A percentile compares a stretch with the other conserved stretches of the same genome.
These are phyloP conservation scores for Choreutis nemorana DNA, from an alignment of 2,888 invertebrate genomes.

Conservation along the genomic window DNA sequence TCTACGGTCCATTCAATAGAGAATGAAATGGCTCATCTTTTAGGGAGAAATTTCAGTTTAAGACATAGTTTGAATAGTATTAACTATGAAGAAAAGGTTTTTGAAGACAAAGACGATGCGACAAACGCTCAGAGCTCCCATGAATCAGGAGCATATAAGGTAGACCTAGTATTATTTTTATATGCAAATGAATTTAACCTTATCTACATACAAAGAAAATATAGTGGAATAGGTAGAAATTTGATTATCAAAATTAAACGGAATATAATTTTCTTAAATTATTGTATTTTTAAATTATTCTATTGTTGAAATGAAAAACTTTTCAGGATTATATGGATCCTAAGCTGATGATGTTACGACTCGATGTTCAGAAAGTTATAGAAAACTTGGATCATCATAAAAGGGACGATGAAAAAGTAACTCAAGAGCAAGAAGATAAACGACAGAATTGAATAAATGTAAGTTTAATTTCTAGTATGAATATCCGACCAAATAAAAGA, in stretches of 20 bases:
- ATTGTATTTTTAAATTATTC: neutral
- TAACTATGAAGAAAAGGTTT: slow-evolving; percentile 11
- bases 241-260: slow-evolving; percentile 1
- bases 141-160: slow-evolving; percentile 28
- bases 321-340: slow-evolving; percentile 57
- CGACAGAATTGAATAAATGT: slow-evolving; percentile 11
- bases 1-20: slow-evolving; percentile 40
- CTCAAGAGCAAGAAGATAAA: slow-evolving; percentile 16
- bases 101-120: slow-evolving; percentile 11
- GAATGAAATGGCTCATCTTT: slow-evolving; percentile 41
- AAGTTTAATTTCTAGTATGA: slow-evolving; percentile 5
- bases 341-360: slow-evolving; percentile 53
- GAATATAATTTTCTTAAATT: neutral
- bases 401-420: slow-evolving; percentile 20
- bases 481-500: slow-evolving; percentile 35
- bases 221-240: no score
- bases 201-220: no score
- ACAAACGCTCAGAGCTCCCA: slow-evolving; percentile 16
- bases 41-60: slow-evolving; percentile 33
- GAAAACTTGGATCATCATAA: slow-evolving; percentile 39
- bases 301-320: neutral
- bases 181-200: no score
- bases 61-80: slow-evolving; percentile 21
- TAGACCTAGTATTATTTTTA: no score
- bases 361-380: slow-evolving; percentile 54